Percentiles rank a stretch among this genome's conserved stretches.
Conservation (phyloP, 2,797 vertebrate species). For the Carcharodon carcharias region DNA sequence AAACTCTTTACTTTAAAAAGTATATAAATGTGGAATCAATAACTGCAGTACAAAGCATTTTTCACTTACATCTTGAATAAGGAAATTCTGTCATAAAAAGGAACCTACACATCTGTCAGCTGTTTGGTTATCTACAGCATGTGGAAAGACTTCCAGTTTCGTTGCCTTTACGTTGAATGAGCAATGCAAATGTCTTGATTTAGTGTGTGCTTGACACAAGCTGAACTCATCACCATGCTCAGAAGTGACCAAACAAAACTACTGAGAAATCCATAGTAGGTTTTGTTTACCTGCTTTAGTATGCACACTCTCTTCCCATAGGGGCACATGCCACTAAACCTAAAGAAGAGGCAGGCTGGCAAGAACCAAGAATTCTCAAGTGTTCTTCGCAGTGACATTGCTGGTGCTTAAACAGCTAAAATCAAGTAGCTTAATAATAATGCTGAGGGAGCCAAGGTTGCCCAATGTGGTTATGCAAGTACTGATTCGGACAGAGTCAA, state of each 20-base stretch:
- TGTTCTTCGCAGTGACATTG: background rate
- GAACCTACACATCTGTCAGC: background rate
- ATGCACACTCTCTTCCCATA: background rate
- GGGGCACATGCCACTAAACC: background rate
- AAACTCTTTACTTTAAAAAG: background rate
- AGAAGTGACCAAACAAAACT: background rate
- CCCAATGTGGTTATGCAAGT: background rate
- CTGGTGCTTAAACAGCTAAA: background rate
- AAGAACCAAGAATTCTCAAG: background rate
- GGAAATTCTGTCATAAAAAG: background rate
- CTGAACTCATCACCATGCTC: background rate
- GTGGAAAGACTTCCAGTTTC: background rate
- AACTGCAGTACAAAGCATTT: background rate
- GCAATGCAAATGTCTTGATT: background rate
- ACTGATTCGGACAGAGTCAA: too few relatives aligned
- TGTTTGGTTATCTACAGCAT: background rate
- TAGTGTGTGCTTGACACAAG: background rate
- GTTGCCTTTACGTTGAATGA: background rate
- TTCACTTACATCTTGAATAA: background rate
- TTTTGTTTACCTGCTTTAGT: background rate
- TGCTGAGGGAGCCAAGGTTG: background rate
- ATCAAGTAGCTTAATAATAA: background rate
- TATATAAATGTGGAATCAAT: background rate
- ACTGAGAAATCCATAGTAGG: background rate
- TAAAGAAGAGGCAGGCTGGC: background rate